Percentiles rank a stretch among this genome's conserved stretches.
Conservation (phyloP, 1,140 invertebrate genomes). For the Drosophila orosa region DNA sequence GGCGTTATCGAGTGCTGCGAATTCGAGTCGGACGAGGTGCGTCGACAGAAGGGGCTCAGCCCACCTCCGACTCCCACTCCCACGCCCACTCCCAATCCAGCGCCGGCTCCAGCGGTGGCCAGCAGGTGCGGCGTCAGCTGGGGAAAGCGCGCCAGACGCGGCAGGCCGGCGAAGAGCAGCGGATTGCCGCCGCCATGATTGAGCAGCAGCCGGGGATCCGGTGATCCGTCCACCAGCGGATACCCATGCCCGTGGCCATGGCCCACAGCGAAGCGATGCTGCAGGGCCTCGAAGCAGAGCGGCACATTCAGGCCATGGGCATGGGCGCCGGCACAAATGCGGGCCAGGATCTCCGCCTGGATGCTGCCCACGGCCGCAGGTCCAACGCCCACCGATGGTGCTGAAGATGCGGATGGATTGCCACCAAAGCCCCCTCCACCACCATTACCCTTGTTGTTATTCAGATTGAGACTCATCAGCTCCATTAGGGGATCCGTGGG, state of each 20-base stretch:
- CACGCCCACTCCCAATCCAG: not conserved
- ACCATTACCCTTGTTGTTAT: slow-evolving; percentile 77
- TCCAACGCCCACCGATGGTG: slow-evolving; percentile 1
- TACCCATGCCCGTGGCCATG: slow-evolving; percentile 49
- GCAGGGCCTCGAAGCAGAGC: slow-evolving; percentile 86
- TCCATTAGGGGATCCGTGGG: slow-evolving; percentile 83
- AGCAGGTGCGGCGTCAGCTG: slow-evolving; percentile 75
- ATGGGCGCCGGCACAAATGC: slow-evolving; percentile 89
- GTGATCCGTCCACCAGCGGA: slow-evolving; percentile 14
- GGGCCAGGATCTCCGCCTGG: slow-evolving; percentile 92
- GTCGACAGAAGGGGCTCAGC: slow-evolving; percentile 74
- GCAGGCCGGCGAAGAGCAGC: slow-evolving; percentile 85
- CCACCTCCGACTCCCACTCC: slow-evolving; percentile 46
- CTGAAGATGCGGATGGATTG: not conserved
- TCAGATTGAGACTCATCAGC: slow-evolving; percentile 75
- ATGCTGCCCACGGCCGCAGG: slow-evolving; percentile 84
- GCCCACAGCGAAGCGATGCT: slow-evolving; percentile 81
- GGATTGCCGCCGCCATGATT: slow-evolving; percentile 84
- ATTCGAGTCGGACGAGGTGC: slow-evolving; percentile 82
- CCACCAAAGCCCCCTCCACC: slow-evolving; percentile 1
- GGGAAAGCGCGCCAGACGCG: slow-evolving; percentile 84
- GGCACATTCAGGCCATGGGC: slow-evolving; percentile 85
- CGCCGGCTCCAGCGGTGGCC: slow-evolving; percentile 40
- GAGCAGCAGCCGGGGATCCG: slow-evolving; percentile 71
- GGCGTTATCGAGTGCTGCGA: slow-evolving; percentile 84